These are phyloP conservation scores for Drosophila teissieri DNA, from an alignment of 1,140 invertebrate species.

Conservation along the genomic window DNA sequence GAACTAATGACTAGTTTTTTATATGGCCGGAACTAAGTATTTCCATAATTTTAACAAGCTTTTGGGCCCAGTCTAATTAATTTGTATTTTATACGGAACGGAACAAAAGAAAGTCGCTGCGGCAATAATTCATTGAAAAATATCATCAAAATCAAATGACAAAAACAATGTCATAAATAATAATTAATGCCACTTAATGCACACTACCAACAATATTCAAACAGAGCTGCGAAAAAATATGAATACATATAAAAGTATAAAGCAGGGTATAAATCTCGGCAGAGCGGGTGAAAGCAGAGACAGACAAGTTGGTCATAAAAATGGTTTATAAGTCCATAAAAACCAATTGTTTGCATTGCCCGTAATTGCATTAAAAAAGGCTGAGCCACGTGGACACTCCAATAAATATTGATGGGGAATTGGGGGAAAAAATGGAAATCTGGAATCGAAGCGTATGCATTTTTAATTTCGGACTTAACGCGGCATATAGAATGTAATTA, in stretches of 20 bases:
- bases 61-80: constrained; percentile 47
- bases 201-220: constrained; percentile 19
- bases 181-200: constrained; percentile 67
- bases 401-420: constrained; percentile 48
- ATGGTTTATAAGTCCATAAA: constrained; percentile 53
- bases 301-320: constrained; percentile 54
- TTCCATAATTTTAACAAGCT: neutral
- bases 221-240: constrained; percentile 9
- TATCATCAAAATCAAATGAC: constrained; percentile 58
- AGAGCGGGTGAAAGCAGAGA: constrained; percentile 19
- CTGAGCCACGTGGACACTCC: constrained; percentile 36
- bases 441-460: constrained; percentile 54
- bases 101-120: constrained; percentile 46
- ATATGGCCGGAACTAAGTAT: neutral
- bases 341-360: constrained; percentile 69
- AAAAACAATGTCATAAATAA: constrained; percentile 71
- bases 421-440: constrained; percentile 17
- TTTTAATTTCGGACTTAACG: constrained; percentile 76
- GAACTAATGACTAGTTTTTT: too few relatives aligned
- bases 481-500: constrained; percentile 77
- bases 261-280: constrained; percentile 29
- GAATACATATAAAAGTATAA: constrained; percentile 50
- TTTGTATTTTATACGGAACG: constrained; percentile 33
- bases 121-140: constrained; percentile 59
- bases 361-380: constrained; percentile 71